Evolutionary conservation across 1,140 invertebrate genomes (phyloP).

Genomic region (Leptinotarsa undecemlineata): DNA sequence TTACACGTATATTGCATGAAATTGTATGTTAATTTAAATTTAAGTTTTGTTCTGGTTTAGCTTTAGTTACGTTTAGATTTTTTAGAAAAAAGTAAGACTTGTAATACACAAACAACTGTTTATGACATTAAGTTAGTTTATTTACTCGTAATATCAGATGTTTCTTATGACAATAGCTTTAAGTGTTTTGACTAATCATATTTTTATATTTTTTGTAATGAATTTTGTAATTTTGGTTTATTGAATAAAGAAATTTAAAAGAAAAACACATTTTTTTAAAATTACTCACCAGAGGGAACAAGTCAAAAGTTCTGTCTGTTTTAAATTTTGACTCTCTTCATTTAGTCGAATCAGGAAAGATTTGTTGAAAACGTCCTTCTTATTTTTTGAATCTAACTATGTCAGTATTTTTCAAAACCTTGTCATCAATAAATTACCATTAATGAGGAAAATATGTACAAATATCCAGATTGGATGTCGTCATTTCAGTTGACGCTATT

Average conservation of each 20-base stretch:
- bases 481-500: too few relatives aligned
- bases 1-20: conserved; percentile 16
- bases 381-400: too few relatives aligned
- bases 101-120: conserved; percentile 22
- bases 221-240: conserved; percentile 21
- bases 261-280: too few relatives aligned
- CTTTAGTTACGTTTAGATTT: not conserved
- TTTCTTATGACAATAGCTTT: conserved; percentile 18
- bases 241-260: not conserved
- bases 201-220: conserved; percentile 16
- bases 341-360: too few relatives aligned
- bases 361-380: too few relatives aligned
- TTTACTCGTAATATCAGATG: conserved; percentile 14
- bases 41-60: conserved; percentile 24
- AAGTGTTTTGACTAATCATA: conserved; percentile 19
- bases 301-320: too few relatives aligned
- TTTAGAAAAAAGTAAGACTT: conserved; percentile 11
- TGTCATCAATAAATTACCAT: too few relatives aligned
- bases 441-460: too few relatives aligned
- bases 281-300: too few relatives aligned
- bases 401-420: too few relatives aligned
- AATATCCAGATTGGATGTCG: too few relatives aligned
- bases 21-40: conserved; percentile 22
- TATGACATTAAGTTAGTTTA: conserved; percentile 21
- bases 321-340: too few relatives aligned